Evolutionary conservation across 2,888 invertebrate species (phyloP), one percentile per base, ranked within the genome.

Genomic region (Arrhopalites spinosus): DNA sequence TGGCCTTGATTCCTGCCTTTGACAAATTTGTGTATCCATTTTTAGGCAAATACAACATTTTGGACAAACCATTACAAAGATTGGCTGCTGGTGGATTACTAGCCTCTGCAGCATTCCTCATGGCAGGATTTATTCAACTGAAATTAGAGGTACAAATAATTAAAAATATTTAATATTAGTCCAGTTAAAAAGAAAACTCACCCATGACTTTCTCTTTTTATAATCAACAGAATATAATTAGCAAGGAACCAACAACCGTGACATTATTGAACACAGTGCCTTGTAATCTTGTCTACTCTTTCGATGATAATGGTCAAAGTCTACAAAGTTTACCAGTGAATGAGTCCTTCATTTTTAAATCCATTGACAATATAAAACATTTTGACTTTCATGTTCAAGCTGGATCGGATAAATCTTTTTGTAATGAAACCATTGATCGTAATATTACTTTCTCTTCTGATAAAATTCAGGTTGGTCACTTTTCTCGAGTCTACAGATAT

Each of bases 401-500:
- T 25, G 36, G 23, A 17, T n/a, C n/a, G n/a, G 45, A 67, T 3
- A 66, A 36, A 8, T n/a, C 2, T 25, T 25, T 27, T 2, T 25
- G 27, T 61, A 53, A 20, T 53, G n/a, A 53, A 29, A 63, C 63
- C 23, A 25, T n/a, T 20, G 59, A 13, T 2, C 17, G 11, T 59
- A 20, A 23, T 3, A 23, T 25, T 59, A 30, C 63, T 2, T 27
- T 29, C 25, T 27, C 63, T 17, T 17, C 8, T 25, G 11, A 8
- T 89, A 90, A 83, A 89, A 90, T 63, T 88, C 89, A 0, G 89
- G 90, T 23, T 91, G n/a, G n/a, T 3, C 53, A n/a, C n/a, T n/a
- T n/a, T n/a, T n/a, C n/a, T n/a, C n/a, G n/a, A n/a, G n/a, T n/a
- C n/a, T n/a, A n/a, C n/a, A n/a, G n/a, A n/a, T n/a, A n/a, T n/a